A percentile compares a stretch with the other conserved stretches of the same genome.
Conservation (phyloP, 2,888 invertebrate species). For the Pollenia amentaria region DNA sequence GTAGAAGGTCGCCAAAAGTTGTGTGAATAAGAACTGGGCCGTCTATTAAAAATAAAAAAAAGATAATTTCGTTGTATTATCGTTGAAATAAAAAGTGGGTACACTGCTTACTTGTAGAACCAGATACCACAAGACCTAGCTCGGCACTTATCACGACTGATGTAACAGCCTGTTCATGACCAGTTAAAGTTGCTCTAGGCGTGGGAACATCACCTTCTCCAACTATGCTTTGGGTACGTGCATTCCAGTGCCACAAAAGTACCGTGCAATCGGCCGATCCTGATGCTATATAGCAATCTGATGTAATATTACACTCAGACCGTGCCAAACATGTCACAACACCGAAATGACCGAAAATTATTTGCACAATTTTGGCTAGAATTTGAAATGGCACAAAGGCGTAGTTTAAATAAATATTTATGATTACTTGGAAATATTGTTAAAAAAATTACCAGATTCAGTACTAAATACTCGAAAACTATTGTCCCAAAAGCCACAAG, state of each 20-base stretch:
- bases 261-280: constrained; percentile 99
- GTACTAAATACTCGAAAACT: constrained; percentile 99
- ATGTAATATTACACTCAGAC: constrained; percentile 99
- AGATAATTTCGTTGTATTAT: background rate
- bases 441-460: constrained; percentile 93
- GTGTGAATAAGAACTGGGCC: constrained; percentile 99
- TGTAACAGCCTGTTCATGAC: constrained; percentile 98
- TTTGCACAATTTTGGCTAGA: constrained; percentile 98
- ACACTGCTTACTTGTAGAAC: constrained; percentile 88
- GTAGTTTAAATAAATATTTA: background rate
- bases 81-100: background rate
- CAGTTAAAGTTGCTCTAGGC: constrained; percentile 98
- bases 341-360: constrained; percentile 99
- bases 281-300: constrained; percentile 99
- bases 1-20: constrained; percentile 97
- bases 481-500: constrained; percentile 99
- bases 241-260: constrained; percentile 99
- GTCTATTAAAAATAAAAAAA: constrained; percentile 86
- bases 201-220: constrained; percentile 98
- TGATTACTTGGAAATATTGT: background rate
- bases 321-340: constrained; percentile 99
- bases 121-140: constrained; percentile 98
- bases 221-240: constrained; percentile 97
- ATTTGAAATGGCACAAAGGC: constrained; percentile 7
- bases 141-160: constrained; percentile 99